These are phyloP conservation scores for Cosmorhoe ocellata DNA, from an alignment of 2,888 invertebrate species.

Conservation along the genomic window DNA sequence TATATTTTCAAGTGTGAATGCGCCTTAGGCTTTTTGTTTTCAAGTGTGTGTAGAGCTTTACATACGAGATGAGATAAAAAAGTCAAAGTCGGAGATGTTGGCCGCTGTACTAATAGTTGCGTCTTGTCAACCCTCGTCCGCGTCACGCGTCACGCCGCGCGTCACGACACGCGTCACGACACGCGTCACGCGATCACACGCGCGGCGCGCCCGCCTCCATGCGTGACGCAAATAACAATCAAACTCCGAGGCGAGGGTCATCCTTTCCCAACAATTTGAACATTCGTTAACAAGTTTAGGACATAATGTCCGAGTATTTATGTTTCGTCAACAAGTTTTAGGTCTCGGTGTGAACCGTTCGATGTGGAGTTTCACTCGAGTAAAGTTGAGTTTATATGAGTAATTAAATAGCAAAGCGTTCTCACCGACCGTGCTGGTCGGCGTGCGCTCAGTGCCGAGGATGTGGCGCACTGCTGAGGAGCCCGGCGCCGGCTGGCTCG, in stretches of 20 bases:
- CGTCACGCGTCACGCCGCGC: conserved; percentile 4
- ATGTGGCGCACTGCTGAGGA: no score
- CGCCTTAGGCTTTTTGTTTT: background rate
- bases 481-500: no score
- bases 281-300: conserved; percentile 6
- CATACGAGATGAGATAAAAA: background rate
- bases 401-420: no score
- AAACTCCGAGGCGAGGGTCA: conserved; percentile 6
- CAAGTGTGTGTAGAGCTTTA: background rate
- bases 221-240: conserved; percentile 8
- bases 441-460: no score
- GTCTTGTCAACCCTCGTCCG: conserved; percentile 7
- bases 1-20: no score
- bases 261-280: conserved; percentile 6
- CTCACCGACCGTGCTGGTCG: no score
- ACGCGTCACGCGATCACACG: conserved; percentile 3
- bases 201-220: background rate
- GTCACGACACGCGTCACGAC: background rate
- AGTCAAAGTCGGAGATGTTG: background rate
- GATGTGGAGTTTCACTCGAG: no score
- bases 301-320: conserved; percentile 4
- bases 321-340: conserved; percentile 1
- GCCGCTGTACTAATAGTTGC: conserved; percentile 5
- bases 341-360: background rate
- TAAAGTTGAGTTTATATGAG: no score